phyloP scores from a whole-genome alignment of 2,113 vertebrate species.

The Bos javanicus region DNA sequence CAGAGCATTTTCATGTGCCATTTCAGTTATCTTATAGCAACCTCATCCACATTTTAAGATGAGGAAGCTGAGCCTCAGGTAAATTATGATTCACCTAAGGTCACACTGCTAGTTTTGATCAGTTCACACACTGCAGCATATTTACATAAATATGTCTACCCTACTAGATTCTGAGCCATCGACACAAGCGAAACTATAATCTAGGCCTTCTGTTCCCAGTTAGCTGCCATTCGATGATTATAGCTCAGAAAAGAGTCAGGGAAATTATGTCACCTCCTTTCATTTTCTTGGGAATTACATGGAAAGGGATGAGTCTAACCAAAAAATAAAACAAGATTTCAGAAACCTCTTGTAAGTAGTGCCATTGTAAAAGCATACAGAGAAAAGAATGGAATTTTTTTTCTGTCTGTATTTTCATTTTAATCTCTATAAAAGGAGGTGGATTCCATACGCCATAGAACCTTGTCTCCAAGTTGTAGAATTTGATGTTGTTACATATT shows the following conservation, averaged over 20 bases:
- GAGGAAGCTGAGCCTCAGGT: neutral
- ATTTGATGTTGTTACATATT: neutral
- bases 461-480: neutral
- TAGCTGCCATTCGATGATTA: neutral
- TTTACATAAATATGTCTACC: neutral
- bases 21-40: neutral
- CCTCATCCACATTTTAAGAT: neutral
- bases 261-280: neutral
- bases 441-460: neutral
- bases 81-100: neutral
- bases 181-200: too few relatives aligned
- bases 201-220: neutral
- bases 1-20: rapidly evolving
- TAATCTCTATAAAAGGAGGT: neutral
- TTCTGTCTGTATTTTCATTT: neutral
- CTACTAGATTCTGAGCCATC: neutral
- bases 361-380: neutral
- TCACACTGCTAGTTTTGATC: neutral
- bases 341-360: neutral
- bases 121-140: rapidly evolving
- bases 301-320: neutral
- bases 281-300: neutral
- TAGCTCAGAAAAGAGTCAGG: neutral
- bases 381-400: neutral
- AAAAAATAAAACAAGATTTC: neutral